Conservation (phyloP, 2,113 vertebrate genomes). For the Oceanodroma tethys region DNA sequence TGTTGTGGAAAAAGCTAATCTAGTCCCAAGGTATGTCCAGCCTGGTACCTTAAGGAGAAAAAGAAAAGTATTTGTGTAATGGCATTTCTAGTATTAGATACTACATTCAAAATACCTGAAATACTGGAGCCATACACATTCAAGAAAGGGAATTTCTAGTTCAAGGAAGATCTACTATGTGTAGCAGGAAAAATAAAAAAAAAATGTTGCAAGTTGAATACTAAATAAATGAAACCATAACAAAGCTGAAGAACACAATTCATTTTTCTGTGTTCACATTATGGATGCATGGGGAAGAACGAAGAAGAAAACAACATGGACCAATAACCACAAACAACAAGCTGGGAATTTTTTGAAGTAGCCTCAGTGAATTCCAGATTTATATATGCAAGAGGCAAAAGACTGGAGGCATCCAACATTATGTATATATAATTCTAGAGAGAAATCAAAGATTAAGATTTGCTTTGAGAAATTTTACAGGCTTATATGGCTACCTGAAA, state of each 20-base stretch:
- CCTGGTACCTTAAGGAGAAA: background rate
- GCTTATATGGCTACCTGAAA: background rate
- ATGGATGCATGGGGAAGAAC: background rate
- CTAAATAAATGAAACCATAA: background rate
- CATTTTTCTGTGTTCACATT: background rate
- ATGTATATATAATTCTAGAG: background rate
- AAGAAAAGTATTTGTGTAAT: background rate
- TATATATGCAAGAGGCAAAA: background rate
- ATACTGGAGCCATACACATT: background rate
- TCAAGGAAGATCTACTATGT: background rate
- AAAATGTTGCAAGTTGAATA: background rate
- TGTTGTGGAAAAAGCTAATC: background rate
- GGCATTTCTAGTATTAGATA: background rate
- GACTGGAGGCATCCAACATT: fast-evolving
- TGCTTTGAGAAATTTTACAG: background rate
- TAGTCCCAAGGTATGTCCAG: background rate
- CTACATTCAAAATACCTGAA: background rate
- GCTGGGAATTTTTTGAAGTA: background rate
- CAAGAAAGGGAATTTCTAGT: background rate
- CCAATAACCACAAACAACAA: background rate
- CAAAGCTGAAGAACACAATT: background rate
- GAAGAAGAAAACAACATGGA: background rate
- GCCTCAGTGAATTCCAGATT: background rate
- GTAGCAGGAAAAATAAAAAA: background rate
- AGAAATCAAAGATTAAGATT: background rate